Evolutionary conservation across 2,113 vertebrate genomes (phyloP).

Genomic region (Monarcha castaneiventris): DNA sequence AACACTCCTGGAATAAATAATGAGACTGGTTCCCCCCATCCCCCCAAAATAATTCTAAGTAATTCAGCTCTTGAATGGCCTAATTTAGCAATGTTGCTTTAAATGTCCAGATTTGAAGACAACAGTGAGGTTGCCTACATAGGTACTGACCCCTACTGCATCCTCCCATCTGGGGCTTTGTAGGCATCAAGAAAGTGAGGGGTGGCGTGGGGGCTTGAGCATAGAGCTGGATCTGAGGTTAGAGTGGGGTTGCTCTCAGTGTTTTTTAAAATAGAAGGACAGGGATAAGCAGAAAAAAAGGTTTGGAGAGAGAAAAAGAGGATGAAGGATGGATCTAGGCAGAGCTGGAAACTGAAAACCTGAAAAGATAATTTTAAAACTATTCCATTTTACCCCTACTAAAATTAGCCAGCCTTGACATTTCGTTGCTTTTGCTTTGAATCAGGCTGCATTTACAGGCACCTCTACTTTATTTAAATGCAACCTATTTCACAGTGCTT

Average conservation of each 20-base stretch:
- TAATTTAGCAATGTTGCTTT: background rate
- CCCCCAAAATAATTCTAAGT: background rate
- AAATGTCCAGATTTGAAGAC: background rate
- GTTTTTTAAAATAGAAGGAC: background rate
- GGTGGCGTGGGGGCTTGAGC: accelerated
- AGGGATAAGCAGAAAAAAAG: background rate
- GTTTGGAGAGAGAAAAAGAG: background rate
- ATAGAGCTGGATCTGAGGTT: background rate
- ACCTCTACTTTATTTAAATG: background rate
- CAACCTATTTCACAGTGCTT: background rate
- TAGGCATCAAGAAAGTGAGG: background rate
- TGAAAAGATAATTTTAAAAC: background rate
- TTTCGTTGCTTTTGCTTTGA: background rate
- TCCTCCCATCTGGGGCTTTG: background rate
- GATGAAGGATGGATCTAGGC: background rate
- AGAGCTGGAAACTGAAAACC: background rate
- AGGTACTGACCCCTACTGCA: background rate
- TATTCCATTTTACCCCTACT: background rate
- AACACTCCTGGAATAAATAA: background rate
- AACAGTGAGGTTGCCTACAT: background rate
- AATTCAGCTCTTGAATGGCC: background rate
- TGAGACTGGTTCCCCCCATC: accelerated
- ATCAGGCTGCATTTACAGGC: background rate
- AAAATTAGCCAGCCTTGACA: background rate
- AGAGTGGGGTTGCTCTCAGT: background rate